Percentiles rank a stretch among this genome's conserved stretches.
Evolutionary conservation across 2,888 invertebrate genomes (phyloP).

Genomic region (Mythimna impura): DNA sequence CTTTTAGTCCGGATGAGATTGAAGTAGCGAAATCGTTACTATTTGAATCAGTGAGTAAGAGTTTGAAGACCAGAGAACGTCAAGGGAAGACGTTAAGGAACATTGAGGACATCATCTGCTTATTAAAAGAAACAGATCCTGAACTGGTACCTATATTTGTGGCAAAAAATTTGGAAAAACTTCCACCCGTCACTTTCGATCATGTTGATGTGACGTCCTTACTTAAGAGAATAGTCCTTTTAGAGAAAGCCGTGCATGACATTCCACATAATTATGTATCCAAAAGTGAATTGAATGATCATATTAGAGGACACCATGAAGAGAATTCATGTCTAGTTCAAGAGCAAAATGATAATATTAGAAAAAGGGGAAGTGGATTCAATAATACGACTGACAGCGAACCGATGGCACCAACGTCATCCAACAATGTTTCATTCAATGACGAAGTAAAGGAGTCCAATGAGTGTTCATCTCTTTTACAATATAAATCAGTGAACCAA

Average conservation of each 20-base stretch:
- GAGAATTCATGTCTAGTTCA: not conserved
- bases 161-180: not conserved
- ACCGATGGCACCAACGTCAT: too few relatives aligned
- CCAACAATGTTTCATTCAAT: too few relatives aligned
- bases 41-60: slow-evolving; percentile 4
- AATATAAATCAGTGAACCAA: too few relatives aligned
- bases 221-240: not conserved
- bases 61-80: not conserved
- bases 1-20: slow-evolving; percentile 14
- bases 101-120: slow-evolving; percentile 3
- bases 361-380: too few relatives aligned
- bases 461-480: too few relatives aligned
- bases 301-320: not conserved
- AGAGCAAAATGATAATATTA: too few relatives aligned
- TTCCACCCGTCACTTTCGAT: not conserved
- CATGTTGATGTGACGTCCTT: not conserved
- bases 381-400: too few relatives aligned
- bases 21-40: slow-evolving; percentile 8
- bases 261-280: not conserved
- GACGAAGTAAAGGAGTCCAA: too few relatives aligned
- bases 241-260: slow-evolving; percentile 2
- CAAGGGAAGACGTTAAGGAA: slow-evolving; percentile 2
- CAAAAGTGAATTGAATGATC: not conserved
- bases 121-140: slow-evolving; percentile 1
- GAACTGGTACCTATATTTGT: slow-evolving; percentile 1